A percentile compares a stretch with the other conserved stretches of the same genome.
Conservation (phyloP, 64 coral and sea anemone genomes). For the Actinia equina region DNA sequence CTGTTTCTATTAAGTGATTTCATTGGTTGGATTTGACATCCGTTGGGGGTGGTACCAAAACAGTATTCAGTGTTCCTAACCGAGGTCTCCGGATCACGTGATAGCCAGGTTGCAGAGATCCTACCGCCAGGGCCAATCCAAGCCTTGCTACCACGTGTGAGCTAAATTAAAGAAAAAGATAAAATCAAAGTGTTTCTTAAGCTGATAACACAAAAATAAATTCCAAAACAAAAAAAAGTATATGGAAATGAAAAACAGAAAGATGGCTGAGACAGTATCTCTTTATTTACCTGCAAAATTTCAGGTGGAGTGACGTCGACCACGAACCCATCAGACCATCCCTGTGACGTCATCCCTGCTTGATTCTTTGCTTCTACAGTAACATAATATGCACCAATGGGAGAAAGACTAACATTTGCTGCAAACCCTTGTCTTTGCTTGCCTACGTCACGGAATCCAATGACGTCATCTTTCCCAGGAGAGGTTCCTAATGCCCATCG, state of each 20-base stretch:
- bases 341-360: constrained; percentile 76
- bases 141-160: background rate
- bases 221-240: too few relatives aligned
- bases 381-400: constrained; percentile 70
- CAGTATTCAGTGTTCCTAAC: constrained; percentile 80
- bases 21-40: constrained; percentile 88
- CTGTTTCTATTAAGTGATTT: constrained; percentile 32
- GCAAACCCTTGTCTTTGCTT: constrained; percentile 35
- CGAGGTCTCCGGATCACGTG: constrained; percentile 63
- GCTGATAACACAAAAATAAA: background rate
- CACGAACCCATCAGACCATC: constrained; percentile 71
- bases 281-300: background rate
- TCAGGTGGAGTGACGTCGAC: constrained; percentile 76
- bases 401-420: constrained; percentile 59
- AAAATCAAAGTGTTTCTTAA: background rate
- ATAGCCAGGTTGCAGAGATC: constrained; percentile 55
- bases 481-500: constrained; percentile 75
- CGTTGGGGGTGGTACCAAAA: constrained; percentile 53
- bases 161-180: background rate
- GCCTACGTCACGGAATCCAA: constrained; percentile 49
- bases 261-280: too few relatives aligned
- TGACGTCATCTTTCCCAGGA: constrained; percentile 62
- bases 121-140: constrained; percentile 50
- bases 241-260: too few relatives aligned
- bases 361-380: constrained; percentile 82